Base-by-base conservation (phyloP, 2,888 invertebrate genomes). In the Acanthosepion pharaonis region DNA sequence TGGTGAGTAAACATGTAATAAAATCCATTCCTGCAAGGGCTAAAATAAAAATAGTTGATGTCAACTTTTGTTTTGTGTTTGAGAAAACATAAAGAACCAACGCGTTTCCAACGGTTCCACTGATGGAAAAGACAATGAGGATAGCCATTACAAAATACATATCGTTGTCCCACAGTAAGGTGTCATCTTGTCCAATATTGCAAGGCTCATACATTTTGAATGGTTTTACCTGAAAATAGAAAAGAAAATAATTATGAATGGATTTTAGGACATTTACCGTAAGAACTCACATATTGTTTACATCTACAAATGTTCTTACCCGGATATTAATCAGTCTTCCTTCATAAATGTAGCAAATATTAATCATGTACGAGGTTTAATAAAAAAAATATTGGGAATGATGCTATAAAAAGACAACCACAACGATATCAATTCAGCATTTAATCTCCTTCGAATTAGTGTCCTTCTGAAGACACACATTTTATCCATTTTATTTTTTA, bases 61-160 rank as follows among this genome's bases (percentile, higher is more conserved):
- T 97, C 94, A 96, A 96, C 94, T 96, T 96, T 95, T 97, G 96
- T 49, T 96, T 96, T 55, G 96, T 96, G 92, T 95, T 95, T 33
- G 96, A 96, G 95, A 97, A 97, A 49, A 97, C 97, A 94, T 97
- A 97, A 55, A 97, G 95, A 0, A 97, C 97, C 92, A 97, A 96
- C 28, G 97, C 97, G 94, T 97, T 97, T 23, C 97, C 97, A 48
- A 97, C 96, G 1, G 96, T 96, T 28, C 97, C 97, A 9, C 96
- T 95, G 55, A 97, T 95, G 59, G 96, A 95, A 91, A 97, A 96
- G 51, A 97, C 59, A 11, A 96, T 95, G 91, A 97, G 96, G 94
- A 97, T 95, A 8, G 95, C 96, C 94, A 97, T 95, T 11, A 97
- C 95, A 1, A 95, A 94, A 55, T 96, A 94, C 78, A 95, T 95